Percentiles rank a stretch among this genome's conserved stretches.
Conservation (phyloP, 2,797 vertebrate species). For the Oryzias sinensis region DNA sequence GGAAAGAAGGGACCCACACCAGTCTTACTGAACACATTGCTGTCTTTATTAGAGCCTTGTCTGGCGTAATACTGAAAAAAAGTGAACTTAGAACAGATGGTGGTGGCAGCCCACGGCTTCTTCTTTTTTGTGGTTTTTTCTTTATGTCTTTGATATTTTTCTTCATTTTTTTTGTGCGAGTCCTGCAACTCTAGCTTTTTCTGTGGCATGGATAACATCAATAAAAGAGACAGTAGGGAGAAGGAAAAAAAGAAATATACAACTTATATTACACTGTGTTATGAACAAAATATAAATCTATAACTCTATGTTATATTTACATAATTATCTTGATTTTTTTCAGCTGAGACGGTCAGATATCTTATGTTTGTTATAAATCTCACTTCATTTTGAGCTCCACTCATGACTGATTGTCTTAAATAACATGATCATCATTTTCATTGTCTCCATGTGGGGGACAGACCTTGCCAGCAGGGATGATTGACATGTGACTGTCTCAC, state of each 20-base stretch:
- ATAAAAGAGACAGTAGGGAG: conserved; percentile 91
- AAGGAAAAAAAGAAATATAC: conserved; percentile 95
- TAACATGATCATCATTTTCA: conserved; percentile 68
- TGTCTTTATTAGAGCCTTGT: conserved; percentile 99
- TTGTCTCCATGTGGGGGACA: conserved; percentile 67
- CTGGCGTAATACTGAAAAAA: conserved; percentile 99
- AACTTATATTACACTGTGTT: conserved; percentile 99
- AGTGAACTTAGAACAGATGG: conserved; percentile 93
- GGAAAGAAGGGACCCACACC: conserved; percentile 70
- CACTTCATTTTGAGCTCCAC: conserved; percentile 98
- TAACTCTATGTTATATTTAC: conserved; percentile 99
- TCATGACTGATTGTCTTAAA: conserved; percentile 97
- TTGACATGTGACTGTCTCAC: conserved; percentile 64
- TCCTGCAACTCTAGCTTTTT: conserved; percentile 88
- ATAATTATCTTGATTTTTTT: conserved; percentile 99
- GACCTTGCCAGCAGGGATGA: conserved; percentile 76
- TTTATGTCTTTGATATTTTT: conserved; percentile 76
- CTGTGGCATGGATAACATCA: conserved; percentile 99
- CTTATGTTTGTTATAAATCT: conserved; percentile 73
- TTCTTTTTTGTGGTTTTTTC: conserved; percentile 71
- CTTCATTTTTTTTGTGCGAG: conserved; percentile 86
- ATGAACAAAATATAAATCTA: conserved; percentile 99
- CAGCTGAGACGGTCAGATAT: conserved; percentile 97
- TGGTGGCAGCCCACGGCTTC: conserved; percentile 89
- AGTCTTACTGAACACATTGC: conserved; percentile 93